Evolutionary conservation across 2,113 vertebrate genomes (phyloP).

Genomic region (Cyphomyrus plagiostoma): DNA sequence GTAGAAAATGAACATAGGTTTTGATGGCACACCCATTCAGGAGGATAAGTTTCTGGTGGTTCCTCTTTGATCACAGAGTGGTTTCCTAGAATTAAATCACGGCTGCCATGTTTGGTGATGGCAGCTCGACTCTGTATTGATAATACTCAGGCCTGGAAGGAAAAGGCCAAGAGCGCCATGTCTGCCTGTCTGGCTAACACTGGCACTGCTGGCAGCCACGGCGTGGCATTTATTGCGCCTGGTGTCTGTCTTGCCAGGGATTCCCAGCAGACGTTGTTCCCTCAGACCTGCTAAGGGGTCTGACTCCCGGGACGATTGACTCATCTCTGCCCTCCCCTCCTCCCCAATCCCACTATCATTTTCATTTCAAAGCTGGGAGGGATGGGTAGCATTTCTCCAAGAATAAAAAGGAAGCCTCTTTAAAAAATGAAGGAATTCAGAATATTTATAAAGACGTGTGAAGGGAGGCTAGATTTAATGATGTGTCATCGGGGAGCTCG

Average conservation of each 20-base stretch:
- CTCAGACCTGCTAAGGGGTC: neutral
- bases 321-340: neutral
- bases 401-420: constrained; percentile 12
- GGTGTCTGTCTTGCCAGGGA: neutral
- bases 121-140: neutral
- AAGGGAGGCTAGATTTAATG: constrained; percentile 20
- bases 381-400: constrained; percentile 8
- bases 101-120: neutral
- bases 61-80: neutral
- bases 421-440: constrained; percentile 26
- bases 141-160: neutral
- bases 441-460: constrained; percentile 22
- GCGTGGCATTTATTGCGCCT: neutral
- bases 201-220: neutral
- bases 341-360: neutral
- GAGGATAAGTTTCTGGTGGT: neutral
- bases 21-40: constrained; percentile 28
- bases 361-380: constrained; percentile 15
- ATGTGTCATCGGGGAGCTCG: neutral
- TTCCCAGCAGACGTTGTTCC: constrained; percentile 7
- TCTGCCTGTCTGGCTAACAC: neutral
- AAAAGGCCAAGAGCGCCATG: neutral
- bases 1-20: constrained; percentile 48
- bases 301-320: neutral
- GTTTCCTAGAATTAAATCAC: neutral